Evolutionary conservation across 2,888 invertebrate species (phyloP), one percentile per base, ranked within the genome.

Genomic region (Drosophila incognita): DNA sequence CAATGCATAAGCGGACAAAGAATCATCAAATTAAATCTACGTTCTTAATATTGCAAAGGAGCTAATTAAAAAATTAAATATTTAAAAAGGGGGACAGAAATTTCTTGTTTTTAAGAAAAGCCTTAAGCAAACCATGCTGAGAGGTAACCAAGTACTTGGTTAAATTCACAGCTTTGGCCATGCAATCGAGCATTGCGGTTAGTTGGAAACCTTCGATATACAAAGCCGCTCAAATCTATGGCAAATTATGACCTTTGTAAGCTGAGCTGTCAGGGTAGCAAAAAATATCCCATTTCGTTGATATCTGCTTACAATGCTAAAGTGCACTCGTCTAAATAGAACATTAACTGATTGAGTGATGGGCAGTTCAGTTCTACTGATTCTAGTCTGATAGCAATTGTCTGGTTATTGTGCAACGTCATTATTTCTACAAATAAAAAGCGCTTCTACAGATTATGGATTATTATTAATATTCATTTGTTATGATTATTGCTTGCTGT

Each of bases 291-390:
- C 63, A 51, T 48, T 64, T 59, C 58, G 59, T 7, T 58, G 52
- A 74, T 69, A 70, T 77, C 67, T 69, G 63, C 49, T 77, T 69
- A 67, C 76, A 71, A 63, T 46, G 56, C 11, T 68, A 59, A 24
- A 38, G n/a, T 10, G 24, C 33, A 31, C 29, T 38, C 24, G 27
- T 27, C 10, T 35, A 51, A 21, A 35, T 48, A 51, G 18, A 24
- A 21, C 46, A 52, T 53, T 62, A 51, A 36, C n/a, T 40, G 48
- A 57, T 36, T 67, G 75, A 72, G 60, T 76, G 66, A 71, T 65
- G 52, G 49, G 24, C 18, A 33, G 46, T 46, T 62, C 42, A 15
- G 24, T 10, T 38, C 35, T n/a, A 56, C 35, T 52, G 52, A 58
- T 69, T 36, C 35, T 38, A 35, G 35, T 48, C 59, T 52, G 71